phyloP scores from a whole-genome alignment of 2,888 invertebrate genomes.

The Rugalucina vietnamica region DNA sequence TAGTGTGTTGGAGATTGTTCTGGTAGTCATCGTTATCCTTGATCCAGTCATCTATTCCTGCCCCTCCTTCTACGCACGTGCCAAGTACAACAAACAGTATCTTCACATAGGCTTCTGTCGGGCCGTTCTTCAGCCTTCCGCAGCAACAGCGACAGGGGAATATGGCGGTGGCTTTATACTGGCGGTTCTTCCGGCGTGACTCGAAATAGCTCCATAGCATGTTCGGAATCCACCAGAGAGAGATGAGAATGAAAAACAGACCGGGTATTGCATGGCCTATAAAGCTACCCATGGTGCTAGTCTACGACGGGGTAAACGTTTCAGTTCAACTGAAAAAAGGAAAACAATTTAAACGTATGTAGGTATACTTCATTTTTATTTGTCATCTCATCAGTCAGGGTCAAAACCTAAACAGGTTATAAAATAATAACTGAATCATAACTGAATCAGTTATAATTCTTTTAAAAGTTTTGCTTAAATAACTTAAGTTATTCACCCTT shows the following conservation, averaged over 20 bases:
- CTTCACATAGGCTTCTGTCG: conserved; percentile 53
- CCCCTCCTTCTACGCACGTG: conserved; percentile 41
- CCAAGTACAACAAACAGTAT: conserved; percentile 45
- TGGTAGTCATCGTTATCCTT: conserved; percentile 73
- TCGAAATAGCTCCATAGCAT: conserved; percentile 69
- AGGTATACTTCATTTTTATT: too few relatives aligned
- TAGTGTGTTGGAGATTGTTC: conserved; percentile 85
- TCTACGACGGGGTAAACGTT: too few relatives aligned
- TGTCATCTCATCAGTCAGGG: too few relatives aligned
- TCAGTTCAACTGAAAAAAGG: too few relatives aligned
- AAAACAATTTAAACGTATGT: too few relatives aligned
- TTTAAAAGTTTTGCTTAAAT: too few relatives aligned
- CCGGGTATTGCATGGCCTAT: conserved; percentile 84
- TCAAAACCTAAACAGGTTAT: too few relatives aligned
- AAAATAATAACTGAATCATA: too few relatives aligned
- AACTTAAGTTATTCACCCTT: too few relatives aligned
- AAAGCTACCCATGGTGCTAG: conserved; percentile 82
- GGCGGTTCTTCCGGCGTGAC: conserved; percentile 55
- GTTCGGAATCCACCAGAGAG: conserved; percentile 74
- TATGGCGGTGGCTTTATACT: conserved; percentile 57
- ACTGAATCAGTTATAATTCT: too few relatives aligned
- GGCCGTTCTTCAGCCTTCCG: conserved; percentile 55
- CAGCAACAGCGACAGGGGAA: conserved; percentile 64
- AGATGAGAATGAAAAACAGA: conserved; percentile 78
- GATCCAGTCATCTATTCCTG: conserved; percentile 74